Percentiles rank a stretch among this genome's conserved stretches.
These are phyloP conservation scores for Harpalus rufipes DNA, from an alignment of 2,888 invertebrate species.

Conservation along the genomic window DNA sequence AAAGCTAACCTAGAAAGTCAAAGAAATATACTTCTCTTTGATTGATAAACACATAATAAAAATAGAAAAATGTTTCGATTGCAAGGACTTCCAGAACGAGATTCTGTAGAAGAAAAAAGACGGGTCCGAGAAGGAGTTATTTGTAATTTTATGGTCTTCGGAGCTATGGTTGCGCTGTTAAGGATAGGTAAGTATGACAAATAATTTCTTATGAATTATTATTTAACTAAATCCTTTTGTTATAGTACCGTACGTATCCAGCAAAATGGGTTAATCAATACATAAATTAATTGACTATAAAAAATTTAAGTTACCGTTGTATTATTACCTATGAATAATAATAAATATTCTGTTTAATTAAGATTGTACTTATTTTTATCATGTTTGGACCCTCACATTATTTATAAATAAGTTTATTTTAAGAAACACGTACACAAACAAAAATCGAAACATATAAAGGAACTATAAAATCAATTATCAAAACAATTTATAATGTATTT, in stretches of 20 bases:
- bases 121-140: constrained; percentile 71
- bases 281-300: background rate
- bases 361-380: background rate
- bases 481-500: constrained; percentile 63
- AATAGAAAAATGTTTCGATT: constrained; percentile 70
- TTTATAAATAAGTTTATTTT: constrained; percentile 11
- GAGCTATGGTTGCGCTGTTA: constrained; percentile 71
- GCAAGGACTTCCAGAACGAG: constrained; percentile 70
- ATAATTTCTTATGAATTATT: constrained; percentile 5
- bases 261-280: constrained; percentile 43
- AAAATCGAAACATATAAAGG: constrained; percentile 39
- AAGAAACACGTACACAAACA: constrained; percentile 33
- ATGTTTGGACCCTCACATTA: constrained; percentile 1
- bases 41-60: background rate
- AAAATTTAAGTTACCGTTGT: constrained; percentile 13
- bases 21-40: background rate
- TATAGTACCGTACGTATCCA: constrained; percentile 62
- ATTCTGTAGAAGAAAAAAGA: constrained; percentile 71
- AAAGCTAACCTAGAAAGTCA: constrained; percentile 20
- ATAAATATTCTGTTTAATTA: constrained; percentile 24
- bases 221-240: constrained; percentile 30
- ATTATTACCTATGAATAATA: constrained; percentile 5
- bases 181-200: constrained; percentile 71
- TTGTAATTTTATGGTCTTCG: constrained; percentile 71
- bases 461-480: constrained; percentile 60